Evolutionary conservation across 2,888 invertebrate species (phyloP).

Genomic region (Hylaea fasciaria): DNA sequence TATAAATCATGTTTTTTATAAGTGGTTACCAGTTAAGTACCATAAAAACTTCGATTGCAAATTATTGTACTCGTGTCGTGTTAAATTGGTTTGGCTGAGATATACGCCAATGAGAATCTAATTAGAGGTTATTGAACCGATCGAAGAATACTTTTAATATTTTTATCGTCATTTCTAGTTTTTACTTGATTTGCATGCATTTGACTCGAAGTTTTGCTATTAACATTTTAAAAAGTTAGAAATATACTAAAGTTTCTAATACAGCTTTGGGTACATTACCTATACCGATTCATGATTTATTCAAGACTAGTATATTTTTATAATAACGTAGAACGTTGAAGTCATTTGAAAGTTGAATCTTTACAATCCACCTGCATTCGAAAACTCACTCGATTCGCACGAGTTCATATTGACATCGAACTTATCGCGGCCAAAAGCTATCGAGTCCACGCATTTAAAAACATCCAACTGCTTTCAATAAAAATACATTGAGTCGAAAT

Average conservation of each 20-base stretch:
- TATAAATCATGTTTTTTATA: constrained; percentile 69
- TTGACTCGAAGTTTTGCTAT: no score
- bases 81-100: constrained; percentile 37
- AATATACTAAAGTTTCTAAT: no score
- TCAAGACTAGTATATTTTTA: no score
- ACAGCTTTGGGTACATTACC: no score
- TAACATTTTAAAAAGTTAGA: no score
- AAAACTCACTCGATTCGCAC: neutral
- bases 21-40: constrained; percentile 37
- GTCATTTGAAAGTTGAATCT: no score
- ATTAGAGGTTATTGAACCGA: constrained; percentile 25
- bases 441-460: constrained; percentile 27
- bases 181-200: neutral
- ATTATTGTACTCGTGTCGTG: constrained; percentile 60
- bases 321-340: no score
- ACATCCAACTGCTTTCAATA: constrained; percentile 48
- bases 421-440: constrained; percentile 32
- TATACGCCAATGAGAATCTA: constrained; percentile 25
- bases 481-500: constrained; percentile 64
- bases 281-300: no score
- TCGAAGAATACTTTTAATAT: constrained; percentile 10
- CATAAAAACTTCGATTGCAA: constrained; percentile 61
- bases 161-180: neutral
- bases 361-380: no score
- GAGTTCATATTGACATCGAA: constrained; percentile 32